Evolutionary conservation across 2,113 vertebrate species (phyloP).

Genomic region (Miniopterus natalensis): DNA sequence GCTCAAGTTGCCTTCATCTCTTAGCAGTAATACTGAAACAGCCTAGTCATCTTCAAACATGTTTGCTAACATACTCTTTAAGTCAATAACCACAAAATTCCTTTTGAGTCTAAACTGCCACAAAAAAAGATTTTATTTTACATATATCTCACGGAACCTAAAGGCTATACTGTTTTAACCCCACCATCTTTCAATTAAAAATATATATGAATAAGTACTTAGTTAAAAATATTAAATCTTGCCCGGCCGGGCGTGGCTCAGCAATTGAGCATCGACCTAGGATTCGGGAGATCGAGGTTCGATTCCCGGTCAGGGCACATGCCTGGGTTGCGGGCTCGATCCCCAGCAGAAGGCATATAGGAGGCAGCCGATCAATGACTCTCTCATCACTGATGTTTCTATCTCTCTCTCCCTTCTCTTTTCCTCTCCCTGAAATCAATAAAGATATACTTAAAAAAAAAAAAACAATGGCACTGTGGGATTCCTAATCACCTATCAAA

Average conservation of each 20-base stretch:
- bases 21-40: not conserved
- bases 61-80: not conserved
- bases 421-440: too few relatives aligned
- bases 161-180: not conserved
- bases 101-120: not conserved
- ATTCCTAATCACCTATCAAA: not conserved
- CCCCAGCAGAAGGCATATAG: too few relatives aligned
- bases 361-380: too few relatives aligned
- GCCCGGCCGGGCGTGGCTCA: too few relatives aligned
- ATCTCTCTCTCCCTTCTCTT: too few relatives aligned
- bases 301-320: too few relatives aligned
- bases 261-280: too few relatives aligned
- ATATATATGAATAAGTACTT: not conserved
- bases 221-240: not conserved
- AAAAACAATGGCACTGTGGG: too few relatives aligned
- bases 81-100: constrained; percentile 4
- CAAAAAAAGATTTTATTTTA: not conserved
- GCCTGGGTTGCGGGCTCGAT: too few relatives aligned
- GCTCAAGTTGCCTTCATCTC: not conserved
- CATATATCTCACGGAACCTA: not conserved
- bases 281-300: too few relatives aligned
- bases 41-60: not conserved
- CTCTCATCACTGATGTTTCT: too few relatives aligned
- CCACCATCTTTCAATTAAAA: constrained; percentile 44
- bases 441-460: too few relatives aligned